Evolutionary conservation across 2,888 invertebrate genomes (phyloP), one percentile per base, ranked within the genome.

Genomic region (Acleris cristana): DNA sequence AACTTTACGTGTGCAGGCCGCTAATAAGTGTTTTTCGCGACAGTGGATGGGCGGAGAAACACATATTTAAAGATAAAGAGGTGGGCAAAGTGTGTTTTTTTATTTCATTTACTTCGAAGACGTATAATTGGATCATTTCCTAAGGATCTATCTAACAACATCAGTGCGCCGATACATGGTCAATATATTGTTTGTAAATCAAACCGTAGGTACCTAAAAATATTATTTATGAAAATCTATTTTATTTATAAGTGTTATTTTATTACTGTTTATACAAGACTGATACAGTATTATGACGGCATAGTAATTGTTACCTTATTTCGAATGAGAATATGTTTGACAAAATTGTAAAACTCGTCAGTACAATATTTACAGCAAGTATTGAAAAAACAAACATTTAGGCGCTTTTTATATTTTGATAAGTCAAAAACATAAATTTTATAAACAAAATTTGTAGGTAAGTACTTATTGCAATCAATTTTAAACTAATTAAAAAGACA

Each of bases 161-260:
- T 65, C 65, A 57, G 57, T 67, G 62, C 18, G 19, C 78, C 72
- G 75, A 83, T 84, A 83, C 74, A 84, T 78, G 74, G 81, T 78
- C 73, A 80, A 14, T 14, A 83, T 84, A 84, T 88, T 87, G 85
- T 83, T 88, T 87, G n/a, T n/a, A n/a, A n/a, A n/a, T n/a, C n/a
- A 88, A 76, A 81, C 78, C 80, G 85, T 86, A 88, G 79, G 48
- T 48, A 48, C 83, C 82, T 85, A 85, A 74, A 69, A 71, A 72
- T 72, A 76, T 73, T 75, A 80, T 76, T 73, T 79, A 80, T 76
- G 78, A 80, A 79, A 74, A 77, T 77, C 79, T 84, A 83, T 78
- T 84, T 84, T 85, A 83, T 84, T 87, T 81, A 86, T 78, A 73
- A 79, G 79, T 79, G 74, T 79, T 72, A 71, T 48, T 72, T 40